These are phyloP conservation scores for Pristiophorus japonicus DNA, from an alignment of 2,113 vertebrate genomes.

Conservation along the genomic window DNA sequence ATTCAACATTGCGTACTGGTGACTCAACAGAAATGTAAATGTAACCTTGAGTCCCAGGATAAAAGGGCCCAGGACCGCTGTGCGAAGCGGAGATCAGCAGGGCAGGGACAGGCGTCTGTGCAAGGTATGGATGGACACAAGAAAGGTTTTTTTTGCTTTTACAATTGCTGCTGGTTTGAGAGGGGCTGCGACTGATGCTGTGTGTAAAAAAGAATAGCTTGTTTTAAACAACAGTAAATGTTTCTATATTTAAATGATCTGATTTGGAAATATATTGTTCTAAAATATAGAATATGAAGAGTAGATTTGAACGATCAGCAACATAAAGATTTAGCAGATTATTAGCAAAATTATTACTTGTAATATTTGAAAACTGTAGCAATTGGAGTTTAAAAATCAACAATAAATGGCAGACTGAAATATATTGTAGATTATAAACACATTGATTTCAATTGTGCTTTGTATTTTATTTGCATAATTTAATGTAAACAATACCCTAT, in stretches of 20 bases:
- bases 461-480: neutral
- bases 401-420: neutral
- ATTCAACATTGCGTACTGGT: conserved; percentile 30
- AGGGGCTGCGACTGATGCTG: neutral
- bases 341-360: neutral
- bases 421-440: neutral
- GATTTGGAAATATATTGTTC: neutral
- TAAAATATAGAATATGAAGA: neutral
- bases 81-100: neutral
- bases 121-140: conserved; percentile 19
- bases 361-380: neutral
- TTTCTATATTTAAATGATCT: neutral
- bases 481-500: neutral
- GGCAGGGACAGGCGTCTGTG: neutral
- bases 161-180: neutral
- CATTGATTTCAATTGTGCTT: neutral
- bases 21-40: conserved; percentile 34
- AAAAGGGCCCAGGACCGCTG: neutral
- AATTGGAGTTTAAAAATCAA: neutral
- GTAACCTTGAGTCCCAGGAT: conserved; percentile 22
- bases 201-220: neutral
- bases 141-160: neutral
- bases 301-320: neutral
- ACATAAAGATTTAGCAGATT: neutral
- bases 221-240: neutral